A percentile compares a stretch with the other conserved stretches of the same genome.
Conservation (phyloP, 2,113 vertebrate genomes). For the Daubentonia madagascariensis region DNA sequence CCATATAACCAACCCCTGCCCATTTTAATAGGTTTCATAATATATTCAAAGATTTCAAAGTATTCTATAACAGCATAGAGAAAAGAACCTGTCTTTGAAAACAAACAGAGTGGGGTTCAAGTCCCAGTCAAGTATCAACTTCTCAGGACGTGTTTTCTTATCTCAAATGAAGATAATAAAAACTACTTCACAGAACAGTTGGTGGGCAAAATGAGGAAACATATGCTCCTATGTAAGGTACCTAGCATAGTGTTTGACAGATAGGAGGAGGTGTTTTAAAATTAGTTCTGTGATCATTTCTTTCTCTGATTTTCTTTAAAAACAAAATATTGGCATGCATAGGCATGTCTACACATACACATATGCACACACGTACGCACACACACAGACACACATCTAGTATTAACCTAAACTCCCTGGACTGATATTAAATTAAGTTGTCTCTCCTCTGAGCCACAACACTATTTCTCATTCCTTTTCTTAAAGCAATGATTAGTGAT, state of each 20-base stretch:
- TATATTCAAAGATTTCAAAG: not conserved
- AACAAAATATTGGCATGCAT: not conserved
- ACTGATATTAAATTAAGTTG: slow-evolving; percentile 6
- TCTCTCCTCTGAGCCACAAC: not conserved
- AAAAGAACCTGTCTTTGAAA: not conserved
- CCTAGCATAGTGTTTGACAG: not conserved
- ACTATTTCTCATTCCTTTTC: not conserved
- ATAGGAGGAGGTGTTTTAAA: not conserved
- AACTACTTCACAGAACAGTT: not conserved
- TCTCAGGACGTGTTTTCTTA: not conserved
- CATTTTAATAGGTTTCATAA: not conserved
- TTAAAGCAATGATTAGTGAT: not conserved
- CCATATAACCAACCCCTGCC: not conserved
- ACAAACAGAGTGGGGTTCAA: not conserved
- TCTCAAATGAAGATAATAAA: not conserved
- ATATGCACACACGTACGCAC: not conserved
- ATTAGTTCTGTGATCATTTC: not conserved
- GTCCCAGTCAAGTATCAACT: not conserved
- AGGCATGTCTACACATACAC: accelerated
- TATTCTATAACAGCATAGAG: not conserved
- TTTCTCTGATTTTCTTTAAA: not conserved
- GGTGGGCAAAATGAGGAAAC: not conserved
- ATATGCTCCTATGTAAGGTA: not conserved
- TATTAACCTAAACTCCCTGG: not conserved
- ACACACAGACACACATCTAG: not conserved